Evolutionary conservation across 2,113 vertebrate species (phyloP).

Genomic region (Mugil cephalus): DNA sequence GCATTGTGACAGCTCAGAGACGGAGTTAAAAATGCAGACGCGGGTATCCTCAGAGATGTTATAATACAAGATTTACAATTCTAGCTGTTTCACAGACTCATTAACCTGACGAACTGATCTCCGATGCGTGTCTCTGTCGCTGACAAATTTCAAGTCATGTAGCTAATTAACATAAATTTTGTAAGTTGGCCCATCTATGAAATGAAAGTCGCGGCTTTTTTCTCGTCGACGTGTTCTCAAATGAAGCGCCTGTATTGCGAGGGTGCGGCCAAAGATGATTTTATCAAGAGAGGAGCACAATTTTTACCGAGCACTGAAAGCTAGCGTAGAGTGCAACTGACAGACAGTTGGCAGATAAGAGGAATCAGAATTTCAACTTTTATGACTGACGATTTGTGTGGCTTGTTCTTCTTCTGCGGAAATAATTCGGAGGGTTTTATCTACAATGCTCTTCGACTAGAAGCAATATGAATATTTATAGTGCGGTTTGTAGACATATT

Average conservation of each 20-base stretch:
- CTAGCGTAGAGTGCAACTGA: too few relatives aligned
- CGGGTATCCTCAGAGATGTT: background rate
- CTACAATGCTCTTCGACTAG: too few relatives aligned
- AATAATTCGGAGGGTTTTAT: too few relatives aligned
- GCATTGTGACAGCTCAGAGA: slow-evolving; percentile 4
- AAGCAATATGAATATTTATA: too few relatives aligned
- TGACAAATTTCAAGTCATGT: slow-evolving; percentile 2
- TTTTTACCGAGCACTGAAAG: too few relatives aligned
- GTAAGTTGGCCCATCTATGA: slow-evolving; percentile 8
- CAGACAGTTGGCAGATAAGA: too few relatives aligned
- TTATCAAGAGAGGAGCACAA: background rate
- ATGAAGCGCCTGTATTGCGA: slow-evolving; percentile 10
- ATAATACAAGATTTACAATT: slow-evolving; percentile 7
- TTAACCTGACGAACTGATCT: slow-evolving; percentile 40
- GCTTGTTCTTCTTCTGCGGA: too few relatives aligned
- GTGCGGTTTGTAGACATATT: too few relatives aligned
- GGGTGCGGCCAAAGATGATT: slow-evolving; percentile 10
- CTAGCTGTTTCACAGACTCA: slow-evolving; percentile 22
- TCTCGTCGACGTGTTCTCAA: slow-evolving; percentile 18
- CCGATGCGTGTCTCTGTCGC: slow-evolving; percentile 26
- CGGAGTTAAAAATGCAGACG: slow-evolving; percentile 1
- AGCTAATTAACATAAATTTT: slow-evolving; percentile 27
- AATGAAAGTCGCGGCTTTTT: slow-evolving; percentile 29
- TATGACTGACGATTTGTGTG: too few relatives aligned
- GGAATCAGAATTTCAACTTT: too few relatives aligned